Percentiles rank a stretch among this genome's conserved stretches.
Evolutionary conservation across 2,888 invertebrate species (phyloP).

Genomic region (Idaea aversata): DNA sequence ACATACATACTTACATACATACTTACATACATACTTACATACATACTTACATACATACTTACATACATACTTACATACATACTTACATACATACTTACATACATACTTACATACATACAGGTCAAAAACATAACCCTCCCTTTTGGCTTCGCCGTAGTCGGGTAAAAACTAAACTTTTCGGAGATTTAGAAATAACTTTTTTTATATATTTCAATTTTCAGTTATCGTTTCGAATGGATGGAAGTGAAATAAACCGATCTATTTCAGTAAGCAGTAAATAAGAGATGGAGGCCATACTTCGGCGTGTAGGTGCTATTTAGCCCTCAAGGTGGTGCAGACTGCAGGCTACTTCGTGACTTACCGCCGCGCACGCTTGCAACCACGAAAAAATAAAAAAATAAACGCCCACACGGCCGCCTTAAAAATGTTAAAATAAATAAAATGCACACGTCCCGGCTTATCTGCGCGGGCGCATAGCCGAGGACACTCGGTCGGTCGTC

Average conservation of each 20-base stretch:
- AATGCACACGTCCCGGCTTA: slow-evolving; percentile 76
- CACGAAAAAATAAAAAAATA: slow-evolving; percentile 57
- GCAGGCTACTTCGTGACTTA: slow-evolving; percentile 74
- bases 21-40: too few relatives aligned
- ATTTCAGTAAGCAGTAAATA: slow-evolving; percentile 49
- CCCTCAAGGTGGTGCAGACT: slow-evolving; percentile 69
- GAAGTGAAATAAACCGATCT: slow-evolving; percentile 20
- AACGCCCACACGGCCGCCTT: slow-evolving; percentile 56
- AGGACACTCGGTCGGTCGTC: slow-evolving; percentile 59
- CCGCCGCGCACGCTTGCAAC: slow-evolving; percentile 57
- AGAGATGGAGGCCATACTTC: slow-evolving; percentile 37
- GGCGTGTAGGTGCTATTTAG: slow-evolving; percentile 73
- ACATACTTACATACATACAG: too few relatives aligned
- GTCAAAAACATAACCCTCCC: too few relatives aligned
- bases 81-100: too few relatives aligned
- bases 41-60: too few relatives aligned
- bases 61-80: too few relatives aligned
- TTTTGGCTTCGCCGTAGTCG: too few relatives aligned
- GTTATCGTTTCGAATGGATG: background rate
- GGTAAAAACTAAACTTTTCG: background rate
- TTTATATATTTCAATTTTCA: background rate
- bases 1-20: too few relatives aligned
- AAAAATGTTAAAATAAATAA: slow-evolving; percentile 80
- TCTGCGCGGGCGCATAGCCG: slow-evolving; percentile 62
- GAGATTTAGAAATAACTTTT: background rate